Evolutionary conservation across 2,888 invertebrate genomes (phyloP).

Genomic region (Cerceris ruficornis): DNA sequence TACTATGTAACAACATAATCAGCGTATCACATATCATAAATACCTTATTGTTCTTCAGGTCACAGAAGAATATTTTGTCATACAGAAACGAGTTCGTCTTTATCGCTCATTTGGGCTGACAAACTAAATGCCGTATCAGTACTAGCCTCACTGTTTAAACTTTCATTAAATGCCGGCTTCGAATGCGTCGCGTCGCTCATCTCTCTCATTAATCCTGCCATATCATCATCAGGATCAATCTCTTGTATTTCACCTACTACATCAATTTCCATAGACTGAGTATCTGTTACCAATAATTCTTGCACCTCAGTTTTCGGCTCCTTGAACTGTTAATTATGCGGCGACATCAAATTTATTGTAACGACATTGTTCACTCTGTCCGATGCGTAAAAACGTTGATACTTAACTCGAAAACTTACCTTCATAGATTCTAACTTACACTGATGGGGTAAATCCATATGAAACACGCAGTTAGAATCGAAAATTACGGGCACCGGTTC

Average conservation of each 20-base stretch:
- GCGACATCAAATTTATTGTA: conserved; percentile 12
- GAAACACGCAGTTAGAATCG: conserved; percentile 87
- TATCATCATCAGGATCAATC: conserved; percentile 79
- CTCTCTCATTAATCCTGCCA: conserved; percentile 80
- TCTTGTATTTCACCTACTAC: conserved; percentile 74
- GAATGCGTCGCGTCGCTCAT: conserved; percentile 77
- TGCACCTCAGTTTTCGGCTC: conserved; percentile 63
- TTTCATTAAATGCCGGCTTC: conserved; percentile 76
- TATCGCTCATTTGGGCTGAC: conserved; percentile 78
- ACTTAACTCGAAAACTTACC: conserved; percentile 82
- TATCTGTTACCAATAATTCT: conserved; percentile 56
- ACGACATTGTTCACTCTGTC: neutral
- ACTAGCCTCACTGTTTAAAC: conserved; percentile 79
- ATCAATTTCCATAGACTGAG: conserved; percentile 72
- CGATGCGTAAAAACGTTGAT: neutral
- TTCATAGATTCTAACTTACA: conserved; percentile 86
- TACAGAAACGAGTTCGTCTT: conserved; percentile 73
- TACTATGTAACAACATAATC: neutral
- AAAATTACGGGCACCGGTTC: conserved; percentile 88
- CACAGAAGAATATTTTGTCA: conserved; percentile 49
- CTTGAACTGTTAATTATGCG: conserved; percentile 66
- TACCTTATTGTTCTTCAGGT: conserved; percentile 17
- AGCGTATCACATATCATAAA: conserved; percentile 1
- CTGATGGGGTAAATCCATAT: conserved; percentile 86
- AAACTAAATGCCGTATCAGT: conserved; percentile 80